Conservation (phyloP, 2,888 invertebrate genomes). For the Mantis religiosa region DNA sequence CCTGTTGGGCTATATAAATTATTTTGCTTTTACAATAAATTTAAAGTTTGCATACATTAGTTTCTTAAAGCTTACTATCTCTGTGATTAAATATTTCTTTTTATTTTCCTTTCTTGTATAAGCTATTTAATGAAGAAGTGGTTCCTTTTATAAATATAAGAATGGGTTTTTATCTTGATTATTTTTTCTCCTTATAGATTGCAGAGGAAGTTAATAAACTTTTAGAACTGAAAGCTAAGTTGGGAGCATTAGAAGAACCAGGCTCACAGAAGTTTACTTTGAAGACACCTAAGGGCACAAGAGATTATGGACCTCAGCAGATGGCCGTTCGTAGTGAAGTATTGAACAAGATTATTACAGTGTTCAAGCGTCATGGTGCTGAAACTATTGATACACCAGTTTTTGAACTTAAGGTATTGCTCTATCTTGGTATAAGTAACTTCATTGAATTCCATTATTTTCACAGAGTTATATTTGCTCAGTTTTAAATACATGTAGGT, state of each 20-base stretch:
- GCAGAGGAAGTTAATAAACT: conserved; percentile 80
- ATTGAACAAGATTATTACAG: conserved; percentile 76
- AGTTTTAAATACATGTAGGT: too few species aligned
- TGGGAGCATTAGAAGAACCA: conserved; percentile 52
- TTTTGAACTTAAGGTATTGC: conserved; percentile 87
- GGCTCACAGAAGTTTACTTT: conserved; percentile 74
- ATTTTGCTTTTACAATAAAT: too few species aligned
- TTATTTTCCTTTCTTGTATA: too few species aligned
- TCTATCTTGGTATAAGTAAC: not conserved
- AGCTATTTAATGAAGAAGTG: too few species aligned
- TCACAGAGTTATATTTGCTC: too few species aligned
- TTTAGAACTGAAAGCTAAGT: conserved; percentile 71
- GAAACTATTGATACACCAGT: conserved; percentile 98
- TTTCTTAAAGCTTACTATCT: too few species aligned
- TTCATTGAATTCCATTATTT: not conserved
- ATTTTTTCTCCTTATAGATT: conserved; percentile 56
- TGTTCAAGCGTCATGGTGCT: conserved; percentile 96
- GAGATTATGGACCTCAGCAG: conserved; percentile 91
- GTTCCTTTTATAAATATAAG: too few species aligned
- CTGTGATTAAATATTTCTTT: too few species aligned
- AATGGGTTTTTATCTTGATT: not conserved
- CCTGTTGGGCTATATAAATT: too few species aligned
- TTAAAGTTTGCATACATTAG: too few species aligned
- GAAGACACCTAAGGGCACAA: conserved; percentile 90
- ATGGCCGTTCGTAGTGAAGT: conserved; percentile 88